A percentile compares a stretch with the other conserved stretches of the same genome.
Conservation (phyloP, 2,888 invertebrate genomes). For the Steromphala cineraria region DNA sequence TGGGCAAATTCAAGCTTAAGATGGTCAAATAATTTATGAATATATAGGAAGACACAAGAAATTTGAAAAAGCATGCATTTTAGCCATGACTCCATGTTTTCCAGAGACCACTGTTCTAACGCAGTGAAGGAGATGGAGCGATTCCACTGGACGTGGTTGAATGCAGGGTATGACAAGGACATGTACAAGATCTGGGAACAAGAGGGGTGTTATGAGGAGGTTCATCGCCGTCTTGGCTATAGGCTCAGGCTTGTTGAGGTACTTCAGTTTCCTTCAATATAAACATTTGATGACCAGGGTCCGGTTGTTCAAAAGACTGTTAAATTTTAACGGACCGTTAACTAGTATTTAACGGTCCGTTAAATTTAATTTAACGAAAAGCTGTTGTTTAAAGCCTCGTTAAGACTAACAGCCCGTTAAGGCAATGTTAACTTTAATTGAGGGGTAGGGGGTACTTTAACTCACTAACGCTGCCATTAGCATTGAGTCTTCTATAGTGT, state of each 20-base stretch:
- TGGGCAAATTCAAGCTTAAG: too few relatives aligned
- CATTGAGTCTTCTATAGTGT: too few relatives aligned
- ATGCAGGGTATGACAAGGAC: constrained; percentile 24
- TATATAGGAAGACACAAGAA: not conserved
- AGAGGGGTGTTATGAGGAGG: constrained; percentile 34
- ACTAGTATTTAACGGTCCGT: not conserved
- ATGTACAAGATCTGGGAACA: constrained; percentile 30
- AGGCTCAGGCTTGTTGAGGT: constrained; percentile 29
- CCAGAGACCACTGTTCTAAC: constrained; percentile 34
- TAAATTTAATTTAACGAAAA: too few relatives aligned
- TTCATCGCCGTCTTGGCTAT: constrained; percentile 31
- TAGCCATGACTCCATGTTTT: not conserved
- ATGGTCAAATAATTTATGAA: too few relatives aligned
- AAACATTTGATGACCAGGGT: too few relatives aligned
- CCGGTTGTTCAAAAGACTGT: too few relatives aligned
- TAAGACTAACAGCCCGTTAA: too few relatives aligned
- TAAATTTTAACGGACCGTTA: not conserved
- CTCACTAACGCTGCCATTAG: too few relatives aligned
- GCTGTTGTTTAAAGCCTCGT: too few relatives aligned
- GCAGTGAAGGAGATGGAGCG: constrained; percentile 32
- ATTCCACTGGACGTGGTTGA: constrained; percentile 39
- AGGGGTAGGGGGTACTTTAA: too few relatives aligned
- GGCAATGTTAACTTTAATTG: too few relatives aligned
- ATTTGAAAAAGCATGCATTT: too few relatives aligned
- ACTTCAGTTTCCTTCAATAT: not conserved